Evolutionary conservation across 2,888 invertebrate species (phyloP), one percentile per base, ranked within the genome.

Genomic region (Macaria notata): DNA sequence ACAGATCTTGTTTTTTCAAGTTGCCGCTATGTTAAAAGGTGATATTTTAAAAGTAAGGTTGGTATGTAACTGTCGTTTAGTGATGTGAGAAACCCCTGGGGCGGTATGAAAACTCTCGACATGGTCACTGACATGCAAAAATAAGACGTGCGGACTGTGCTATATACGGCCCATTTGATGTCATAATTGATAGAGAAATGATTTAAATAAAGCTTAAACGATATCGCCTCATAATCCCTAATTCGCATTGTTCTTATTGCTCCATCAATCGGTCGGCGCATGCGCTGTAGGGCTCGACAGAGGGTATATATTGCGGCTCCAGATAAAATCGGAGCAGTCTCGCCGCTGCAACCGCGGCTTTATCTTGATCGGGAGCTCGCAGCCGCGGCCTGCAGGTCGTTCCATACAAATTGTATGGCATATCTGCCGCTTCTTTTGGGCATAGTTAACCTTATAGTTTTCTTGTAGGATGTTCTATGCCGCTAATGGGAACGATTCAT

Each of bases 361-460:
- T 87, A 90, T 90, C 90, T 85, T 73, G 84, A 89, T 89, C 85
- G 66, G 71, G 62, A 75, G 78, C 82, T 77, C 76, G 84, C 79
- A 83, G 83, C 83, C 78, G 78, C 78, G 69, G 80, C 76, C 79
- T 72, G 76, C 83, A 75, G 85, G 83, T 86, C 86, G 85, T 83
- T 88, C 80, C 84, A 89, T 88, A 89, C 90, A 90, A 90, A 89
- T 90, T 90, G 89, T 89, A 86, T 86, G 83, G 85, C 84, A 78
- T 88, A 88, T 88, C 88, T 84, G 75, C 81, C 78, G 68, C 88
- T 88, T 79, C 79, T 87, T 88, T 89, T 88, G 89, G 89, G 85
- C 88, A 88, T 88, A 86, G 89, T 88, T 88, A 89, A 88, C 86
- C 87, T 85, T 84, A 84, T 82, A 85, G 84, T 83, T 82, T 83